Percentiles rank a stretch among this genome's conserved stretches.
These are phyloP conservation scores for Brachionichthys hirsutus DNA, from an alignment of 2,113 vertebrate species.

Conservation along the genomic window DNA sequence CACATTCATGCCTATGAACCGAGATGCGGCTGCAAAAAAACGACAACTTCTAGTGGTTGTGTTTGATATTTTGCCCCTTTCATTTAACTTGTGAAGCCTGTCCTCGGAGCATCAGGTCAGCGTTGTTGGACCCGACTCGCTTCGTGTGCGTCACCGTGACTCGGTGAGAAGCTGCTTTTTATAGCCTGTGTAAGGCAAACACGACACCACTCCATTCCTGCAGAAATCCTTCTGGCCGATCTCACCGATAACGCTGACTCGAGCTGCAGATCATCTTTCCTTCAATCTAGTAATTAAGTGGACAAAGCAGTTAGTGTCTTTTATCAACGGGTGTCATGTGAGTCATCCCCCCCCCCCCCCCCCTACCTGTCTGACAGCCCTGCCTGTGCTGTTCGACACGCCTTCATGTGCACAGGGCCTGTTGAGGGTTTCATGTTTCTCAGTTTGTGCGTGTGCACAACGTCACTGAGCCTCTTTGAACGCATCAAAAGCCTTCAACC, in stretches of 20 bases:
- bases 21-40: background rate
- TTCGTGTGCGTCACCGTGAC: background rate
- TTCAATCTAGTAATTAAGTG: constrained; percentile 33
- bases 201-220: constrained; percentile 13
- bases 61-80: background rate
- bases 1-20: background rate
- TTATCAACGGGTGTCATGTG: constrained; percentile 40
- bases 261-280: constrained; percentile 28
- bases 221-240: constrained; percentile 11
- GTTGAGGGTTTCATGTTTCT: constrained; percentile 59
- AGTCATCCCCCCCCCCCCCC: constrained; percentile 36
- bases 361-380: constrained; percentile 33
- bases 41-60: background rate
- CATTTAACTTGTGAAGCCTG: background rate
- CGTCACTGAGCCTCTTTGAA: constrained; percentile 48
- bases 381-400: constrained; percentile 42
- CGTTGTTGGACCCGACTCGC: background rate
- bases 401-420: constrained; percentile 58
- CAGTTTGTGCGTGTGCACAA: constrained; percentile 30
- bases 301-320: constrained; percentile 50
- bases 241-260: constrained; percentile 22
- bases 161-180: constrained; percentile 6
- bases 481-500: constrained; percentile 48
- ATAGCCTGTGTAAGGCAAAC: constrained; percentile 3
- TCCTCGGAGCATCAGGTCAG: background rate